Percentiles rank a stretch among this genome's conserved stretches.
Conservation (phyloP, 2,797 vertebrate species). For the Thaleichthys pacificus region DNA sequence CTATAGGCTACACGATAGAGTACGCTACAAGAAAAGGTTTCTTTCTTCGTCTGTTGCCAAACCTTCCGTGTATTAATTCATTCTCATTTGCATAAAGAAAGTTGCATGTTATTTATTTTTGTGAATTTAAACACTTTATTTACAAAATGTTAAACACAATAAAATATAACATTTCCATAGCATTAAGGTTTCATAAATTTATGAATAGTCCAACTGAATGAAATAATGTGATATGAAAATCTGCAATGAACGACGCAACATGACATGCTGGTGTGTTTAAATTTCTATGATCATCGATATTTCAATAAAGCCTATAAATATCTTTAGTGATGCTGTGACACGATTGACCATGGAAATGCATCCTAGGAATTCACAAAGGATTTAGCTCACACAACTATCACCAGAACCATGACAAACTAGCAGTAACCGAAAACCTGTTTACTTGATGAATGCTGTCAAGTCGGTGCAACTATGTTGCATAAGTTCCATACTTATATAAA, state of each 20-base stretch:
- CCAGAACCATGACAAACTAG: conserved; percentile 62
- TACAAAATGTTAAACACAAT: conserved; percentile 88
- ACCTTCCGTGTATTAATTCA: neutral
- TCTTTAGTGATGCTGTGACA: conserved; percentile 70
- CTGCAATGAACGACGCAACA: conserved; percentile 70
- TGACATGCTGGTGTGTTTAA: conserved; percentile 76
- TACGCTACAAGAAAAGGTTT: neutral
- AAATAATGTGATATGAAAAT: conserved; percentile 69
- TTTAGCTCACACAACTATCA: conserved; percentile 65
- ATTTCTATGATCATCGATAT: conserved; percentile 69
- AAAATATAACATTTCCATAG: conserved; percentile 89
- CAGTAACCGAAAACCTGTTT: conserved; percentile 72
- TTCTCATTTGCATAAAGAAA: neutral
- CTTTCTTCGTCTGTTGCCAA: neutral
- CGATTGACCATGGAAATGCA: conserved; percentile 69
- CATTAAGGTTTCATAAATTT: conserved; percentile 77
- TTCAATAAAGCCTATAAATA: conserved; percentile 75
- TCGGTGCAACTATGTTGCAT: conserved; percentile 83
- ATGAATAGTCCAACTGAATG: conserved; percentile 69
- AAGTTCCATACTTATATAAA: conserved; percentile 92
- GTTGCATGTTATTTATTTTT: neutral
- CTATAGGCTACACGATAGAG: neutral
- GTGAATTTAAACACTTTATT: conserved; percentile 84
- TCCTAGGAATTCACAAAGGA: conserved; percentile 70
- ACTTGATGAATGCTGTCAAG: conserved; percentile 66